Percentiles rank a stretch among this genome's conserved stretches.
These are phyloP conservation scores for Indicator maculatus DNA, from an alignment of 2,113 vertebrate genomes.

Conservation along the genomic window DNA sequence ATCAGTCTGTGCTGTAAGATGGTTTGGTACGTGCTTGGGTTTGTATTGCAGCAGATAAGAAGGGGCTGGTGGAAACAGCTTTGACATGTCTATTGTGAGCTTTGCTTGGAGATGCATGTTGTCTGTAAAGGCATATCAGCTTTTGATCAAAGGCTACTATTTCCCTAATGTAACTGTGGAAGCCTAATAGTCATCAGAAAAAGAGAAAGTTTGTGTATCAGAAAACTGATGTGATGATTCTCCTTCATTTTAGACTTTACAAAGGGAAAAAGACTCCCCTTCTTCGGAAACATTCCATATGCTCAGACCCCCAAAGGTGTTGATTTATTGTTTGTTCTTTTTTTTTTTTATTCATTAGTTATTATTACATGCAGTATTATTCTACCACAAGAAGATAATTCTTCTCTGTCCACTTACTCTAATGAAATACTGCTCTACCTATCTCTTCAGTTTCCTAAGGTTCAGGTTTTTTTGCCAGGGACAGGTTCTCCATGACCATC, in stretches of 20 bases:
- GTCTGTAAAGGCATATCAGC: conserved; percentile 66
- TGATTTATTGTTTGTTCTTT: conserved; percentile 76
- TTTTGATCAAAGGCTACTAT: conserved; percentile 66
- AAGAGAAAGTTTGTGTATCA: conserved; percentile 54
- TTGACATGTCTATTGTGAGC: conserved; percentile 68
- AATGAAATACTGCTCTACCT: conserved; percentile 12
- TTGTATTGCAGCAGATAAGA: conserved; percentile 62
- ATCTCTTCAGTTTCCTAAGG: conserved; percentile 30
- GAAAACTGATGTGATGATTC: conserved; percentile 91
- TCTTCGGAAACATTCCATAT: conserved; percentile 99
- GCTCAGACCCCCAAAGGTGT: conserved; percentile 99
- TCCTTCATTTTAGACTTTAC: conserved; percentile 99
- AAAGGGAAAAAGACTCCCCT: conserved; percentile 99
- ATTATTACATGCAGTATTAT: conserved; percentile 38
- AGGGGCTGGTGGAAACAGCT: conserved; percentile 69
- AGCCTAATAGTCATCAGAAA: conserved; percentile 38
- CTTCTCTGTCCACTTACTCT: conserved; percentile 43
- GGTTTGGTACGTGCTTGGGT: conserved; percentile 67
- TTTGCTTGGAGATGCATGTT: conserved; percentile 85
- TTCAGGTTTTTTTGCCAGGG: not conserved
- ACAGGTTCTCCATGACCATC: not conserved
- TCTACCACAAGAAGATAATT: conserved; percentile 33
- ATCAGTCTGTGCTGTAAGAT: conserved; percentile 60
- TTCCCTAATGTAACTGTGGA: conserved; percentile 50
- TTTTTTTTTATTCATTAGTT: conserved; percentile 71